Evolutionary conservation across 2,113 vertebrate genomes (phyloP), one percentile per base, ranked within the genome.

Genomic region (Colistium nudipinnis): DNA sequence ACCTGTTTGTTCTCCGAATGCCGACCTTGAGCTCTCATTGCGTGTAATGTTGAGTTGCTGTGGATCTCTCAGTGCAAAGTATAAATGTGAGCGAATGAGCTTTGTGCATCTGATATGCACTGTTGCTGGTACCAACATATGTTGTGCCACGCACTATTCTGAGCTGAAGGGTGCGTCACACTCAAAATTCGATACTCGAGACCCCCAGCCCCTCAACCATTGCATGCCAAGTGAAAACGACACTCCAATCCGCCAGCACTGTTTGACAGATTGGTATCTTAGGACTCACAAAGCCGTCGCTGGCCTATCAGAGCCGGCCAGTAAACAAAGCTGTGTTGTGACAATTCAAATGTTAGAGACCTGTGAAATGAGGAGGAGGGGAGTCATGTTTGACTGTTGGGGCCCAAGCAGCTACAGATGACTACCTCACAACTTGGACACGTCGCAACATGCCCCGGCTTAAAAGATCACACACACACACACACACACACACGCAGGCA

Each of bases 381-480:
- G 39, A n/a, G 39, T 27, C 62, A 41, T 36, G 22, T 4, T 14
- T 33, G 39, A 12, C 64, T 60, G 59, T 67, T 71, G 22, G 65
- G 30, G 7, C 45, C 62, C 59, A 74, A 75, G 55, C 75, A 36
- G 64, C 36, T 59, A 67, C 66, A 73, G 17, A 25, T 71, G 49
- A 66, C 12, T 61, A 56, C 27, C 62, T 61, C 51, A 65, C 72
- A 65, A 72, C 70, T 30, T 53, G 31, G 36, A 33, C 86, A 72
- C 62, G 83, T 70, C 28, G 6, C 69, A 68, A 55, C 86, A 22
- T 80, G 78, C 47, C 60, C 6, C 2, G 8, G 31, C 41, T 4
- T 20, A 44, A 9, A 20, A n/a, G n/a, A n/a, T n/a, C 38, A 41
- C 14, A 41, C 16, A 41, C 36, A 43, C 48, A 11, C 11, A 25